These are phyloP conservation scores for Notechis scutatus DNA, from an alignment of 2,113 vertebrate genomes.

Conservation along the genomic window DNA sequence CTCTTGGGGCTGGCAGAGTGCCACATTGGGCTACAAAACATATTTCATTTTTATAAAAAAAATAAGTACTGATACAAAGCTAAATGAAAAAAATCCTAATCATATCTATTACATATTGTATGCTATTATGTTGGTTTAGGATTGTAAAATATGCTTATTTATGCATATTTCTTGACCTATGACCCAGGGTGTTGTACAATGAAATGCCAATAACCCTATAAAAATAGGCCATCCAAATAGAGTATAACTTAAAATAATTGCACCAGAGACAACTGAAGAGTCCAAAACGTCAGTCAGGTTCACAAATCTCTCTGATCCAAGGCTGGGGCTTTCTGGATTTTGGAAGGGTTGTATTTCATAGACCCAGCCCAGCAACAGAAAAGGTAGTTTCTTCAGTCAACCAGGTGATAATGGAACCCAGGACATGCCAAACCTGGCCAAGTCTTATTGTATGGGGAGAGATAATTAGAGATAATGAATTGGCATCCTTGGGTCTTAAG, in stretches of 20 bases:
- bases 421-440: not conserved
- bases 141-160: slow-evolving; percentile 14
- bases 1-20: rapidly evolving
- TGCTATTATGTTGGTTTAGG: slow-evolving; percentile 18
- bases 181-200: not conserved
- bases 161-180: not conserved
- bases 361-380: not conserved
- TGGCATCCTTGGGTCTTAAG: too few species aligned
- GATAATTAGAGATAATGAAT: not conserved
- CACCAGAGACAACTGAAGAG: not conserved
- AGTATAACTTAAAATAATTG: not conserved
- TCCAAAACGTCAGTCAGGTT: not conserved
- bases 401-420: not conserved
- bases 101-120: slow-evolving; percentile 20
- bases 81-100: not conserved
- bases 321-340: too few species aligned
- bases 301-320: too few species aligned
- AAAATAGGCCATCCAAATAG: not conserved
- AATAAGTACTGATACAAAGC: not conserved
- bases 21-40: not conserved
- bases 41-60: not conserved
- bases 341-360: not conserved
- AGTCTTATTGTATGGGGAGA: not conserved
- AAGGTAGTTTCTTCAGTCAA: not conserved
- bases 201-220: not conserved